phyloP scores from a whole-genome alignment of 2,888 invertebrate species.

The Euzetes globulus region DNA sequence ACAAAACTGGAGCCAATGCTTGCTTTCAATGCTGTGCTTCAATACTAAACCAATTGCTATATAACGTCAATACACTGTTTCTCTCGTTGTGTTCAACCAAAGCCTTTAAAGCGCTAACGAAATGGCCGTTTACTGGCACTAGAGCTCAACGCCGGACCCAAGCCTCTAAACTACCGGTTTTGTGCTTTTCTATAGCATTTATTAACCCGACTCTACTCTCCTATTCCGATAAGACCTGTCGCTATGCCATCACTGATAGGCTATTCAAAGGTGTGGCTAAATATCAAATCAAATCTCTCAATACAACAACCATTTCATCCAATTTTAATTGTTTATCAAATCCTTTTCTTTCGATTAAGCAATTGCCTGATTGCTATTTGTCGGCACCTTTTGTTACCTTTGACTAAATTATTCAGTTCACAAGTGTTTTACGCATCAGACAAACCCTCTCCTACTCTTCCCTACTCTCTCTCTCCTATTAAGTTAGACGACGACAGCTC shows the following conservation, averaged over 20 bases:
- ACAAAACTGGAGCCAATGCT: background rate
- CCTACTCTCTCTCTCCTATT: background rate
- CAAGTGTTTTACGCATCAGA: background rate
- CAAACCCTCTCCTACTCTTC: background rate
- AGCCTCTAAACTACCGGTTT: background rate
- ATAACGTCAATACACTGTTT: background rate
- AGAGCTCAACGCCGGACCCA: background rate
- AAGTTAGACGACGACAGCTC: too few relatives aligned
- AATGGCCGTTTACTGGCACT: constrained; percentile 9
- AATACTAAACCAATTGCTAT: constrained; percentile 2
- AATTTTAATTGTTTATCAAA: too few relatives aligned
- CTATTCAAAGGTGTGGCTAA: too few relatives aligned
- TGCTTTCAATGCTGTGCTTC: background rate
- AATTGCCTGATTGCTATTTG: too few relatives aligned
- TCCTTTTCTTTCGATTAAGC: too few relatives aligned
- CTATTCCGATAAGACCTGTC: too few relatives aligned
- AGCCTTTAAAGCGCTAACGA: background rate
- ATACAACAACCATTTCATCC: too few relatives aligned
- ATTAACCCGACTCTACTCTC: too few relatives aligned
- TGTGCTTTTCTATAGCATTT: background rate
- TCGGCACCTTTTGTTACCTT: too few relatives aligned
- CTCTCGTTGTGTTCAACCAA: background rate
- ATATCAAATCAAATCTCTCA: too few relatives aligned
- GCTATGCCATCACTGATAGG: too few relatives aligned
- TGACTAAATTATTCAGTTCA: too few relatives aligned